phyloP scores from a whole-genome alignment of 2,888 invertebrate genomes.

The Oligia latruncula region DNA sequence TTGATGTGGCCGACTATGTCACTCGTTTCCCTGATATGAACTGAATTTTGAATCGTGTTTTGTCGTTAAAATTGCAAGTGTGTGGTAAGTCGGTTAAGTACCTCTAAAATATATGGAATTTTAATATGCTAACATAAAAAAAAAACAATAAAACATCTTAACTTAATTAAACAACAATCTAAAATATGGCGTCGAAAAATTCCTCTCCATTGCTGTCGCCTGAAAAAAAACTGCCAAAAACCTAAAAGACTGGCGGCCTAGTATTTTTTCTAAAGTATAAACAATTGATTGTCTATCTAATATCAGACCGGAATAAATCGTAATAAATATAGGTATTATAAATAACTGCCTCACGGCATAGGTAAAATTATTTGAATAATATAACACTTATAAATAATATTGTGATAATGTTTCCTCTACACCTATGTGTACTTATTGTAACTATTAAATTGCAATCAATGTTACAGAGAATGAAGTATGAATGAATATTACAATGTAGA shows the following conservation, averaged over 20 bases:
- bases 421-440: background rate
- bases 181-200: background rate
- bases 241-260: background rate
- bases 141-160: no score
- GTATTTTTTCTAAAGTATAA: background rate
- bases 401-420: conserved; percentile 28
- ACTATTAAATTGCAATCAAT: conserved; percentile 25
- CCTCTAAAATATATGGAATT: background rate
- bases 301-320: no score
- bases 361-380: background rate
- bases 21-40: conserved; percentile 40
- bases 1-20: conserved; percentile 56
- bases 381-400: conserved; percentile 14
- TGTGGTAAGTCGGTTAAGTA: background rate
- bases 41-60: conserved; percentile 22
- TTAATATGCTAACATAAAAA: background rate
- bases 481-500: conserved; percentile 11
- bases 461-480: background rate
- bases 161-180: no score
- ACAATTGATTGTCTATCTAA: background rate
- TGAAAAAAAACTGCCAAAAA: no score
- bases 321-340: background rate
- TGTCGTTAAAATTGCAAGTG: conserved; percentile 3
- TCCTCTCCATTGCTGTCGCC: background rate
- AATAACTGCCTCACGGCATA: background rate